Conservation (phyloP, 2,113 vertebrate species). For the Xiphophorus maculatus region DNA sequence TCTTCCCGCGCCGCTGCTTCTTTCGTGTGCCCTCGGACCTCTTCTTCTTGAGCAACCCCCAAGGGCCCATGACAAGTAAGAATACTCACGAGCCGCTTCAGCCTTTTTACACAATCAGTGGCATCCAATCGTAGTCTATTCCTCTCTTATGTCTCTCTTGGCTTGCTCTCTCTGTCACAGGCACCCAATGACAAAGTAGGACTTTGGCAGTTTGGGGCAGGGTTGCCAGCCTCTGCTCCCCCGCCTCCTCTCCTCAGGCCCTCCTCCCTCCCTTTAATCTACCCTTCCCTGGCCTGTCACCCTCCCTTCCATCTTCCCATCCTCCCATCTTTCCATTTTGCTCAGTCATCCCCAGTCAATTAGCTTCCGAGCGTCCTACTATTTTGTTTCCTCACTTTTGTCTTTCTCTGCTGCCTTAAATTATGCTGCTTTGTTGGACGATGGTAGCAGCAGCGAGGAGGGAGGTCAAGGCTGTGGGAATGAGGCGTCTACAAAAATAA, state of each 20-base stretch:
- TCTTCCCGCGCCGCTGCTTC: constrained; percentile 21
- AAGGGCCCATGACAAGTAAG: constrained; percentile 72
- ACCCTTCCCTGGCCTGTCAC: constrained; percentile 56
- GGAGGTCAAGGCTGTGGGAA: constrained; percentile 61
- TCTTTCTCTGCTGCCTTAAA: constrained; percentile 65
- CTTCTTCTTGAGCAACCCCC: constrained; percentile 65
- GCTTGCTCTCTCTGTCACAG: constrained; percentile 68
- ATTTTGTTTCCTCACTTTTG: constrained; percentile 41
- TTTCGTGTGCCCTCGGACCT: constrained; percentile 50
- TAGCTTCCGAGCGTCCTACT: constrained; percentile 66
- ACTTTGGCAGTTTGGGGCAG: constrained; percentile 77
- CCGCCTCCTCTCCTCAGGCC: constrained; percentile 61
- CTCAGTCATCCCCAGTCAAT: constrained; percentile 79
- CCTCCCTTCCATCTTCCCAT: constrained; percentile 32
- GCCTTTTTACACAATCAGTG: constrained; percentile 65
- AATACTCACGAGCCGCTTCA: constrained; percentile 65
- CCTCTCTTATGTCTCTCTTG: constrained; percentile 60
- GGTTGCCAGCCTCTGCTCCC: constrained; percentile 79
- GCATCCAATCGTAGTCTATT: constrained; percentile 53
- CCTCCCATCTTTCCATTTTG: constrained; percentile 43
- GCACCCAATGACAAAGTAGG: constrained; percentile 74
- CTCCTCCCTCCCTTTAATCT: constrained; percentile 66
- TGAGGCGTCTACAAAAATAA: constrained; percentile 3
- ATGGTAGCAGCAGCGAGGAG: constrained; percentile 42
- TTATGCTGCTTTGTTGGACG: constrained; percentile 61